Evolutionary conservation across 2,888 invertebrate genomes (phyloP).

Genomic region (Tanypteryx hageni): DNA sequence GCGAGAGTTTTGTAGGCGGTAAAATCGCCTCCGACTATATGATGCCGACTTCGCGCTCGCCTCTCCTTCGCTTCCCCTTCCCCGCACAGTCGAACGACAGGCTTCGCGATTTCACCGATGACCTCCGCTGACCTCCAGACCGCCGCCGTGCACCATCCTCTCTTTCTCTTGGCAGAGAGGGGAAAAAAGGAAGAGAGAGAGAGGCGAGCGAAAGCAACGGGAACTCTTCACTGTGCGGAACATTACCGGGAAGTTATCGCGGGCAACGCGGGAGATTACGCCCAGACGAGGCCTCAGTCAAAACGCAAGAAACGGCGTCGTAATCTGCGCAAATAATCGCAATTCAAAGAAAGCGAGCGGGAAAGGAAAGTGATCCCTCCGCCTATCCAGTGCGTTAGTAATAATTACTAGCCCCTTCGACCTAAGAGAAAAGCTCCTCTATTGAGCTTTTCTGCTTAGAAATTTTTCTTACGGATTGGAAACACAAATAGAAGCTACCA

Average conservation of each 20-base stretch:
- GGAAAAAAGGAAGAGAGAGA: neutral
- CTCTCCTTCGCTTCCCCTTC: neutral
- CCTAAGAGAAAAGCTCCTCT: too few relatives aligned
- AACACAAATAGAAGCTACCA: too few relatives aligned
- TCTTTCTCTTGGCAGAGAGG: slow-evolving; percentile 24
- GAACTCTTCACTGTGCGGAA: neutral
- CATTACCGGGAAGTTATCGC: neutral
- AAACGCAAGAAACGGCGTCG: neutral
- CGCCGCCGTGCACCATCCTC: neutral
- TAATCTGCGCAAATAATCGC: neutral
- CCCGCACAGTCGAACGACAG: neutral
- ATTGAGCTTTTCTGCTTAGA: too few relatives aligned
- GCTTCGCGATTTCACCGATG: neutral
- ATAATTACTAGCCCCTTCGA: too few relatives aligned
- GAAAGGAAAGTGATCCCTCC: too few relatives aligned
- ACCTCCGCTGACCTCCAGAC: slow-evolving; percentile 2
- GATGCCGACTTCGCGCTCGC: too few relatives aligned
- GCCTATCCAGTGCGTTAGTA: too few relatives aligned
- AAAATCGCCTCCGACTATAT: too few relatives aligned
- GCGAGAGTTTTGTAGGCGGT: too few relatives aligned
- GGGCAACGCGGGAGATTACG: neutral
- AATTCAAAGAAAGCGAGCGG: too few relatives aligned
- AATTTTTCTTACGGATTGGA: too few relatives aligned
- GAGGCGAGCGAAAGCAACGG: slow-evolving; percentile 15
- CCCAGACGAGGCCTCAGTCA: neutral